Percentiles rank a stretch among this genome's conserved stretches.
phyloP scores from a whole-genome alignment of 1,140 invertebrate genomes.

The Zaprionus vittiger region DNA sequence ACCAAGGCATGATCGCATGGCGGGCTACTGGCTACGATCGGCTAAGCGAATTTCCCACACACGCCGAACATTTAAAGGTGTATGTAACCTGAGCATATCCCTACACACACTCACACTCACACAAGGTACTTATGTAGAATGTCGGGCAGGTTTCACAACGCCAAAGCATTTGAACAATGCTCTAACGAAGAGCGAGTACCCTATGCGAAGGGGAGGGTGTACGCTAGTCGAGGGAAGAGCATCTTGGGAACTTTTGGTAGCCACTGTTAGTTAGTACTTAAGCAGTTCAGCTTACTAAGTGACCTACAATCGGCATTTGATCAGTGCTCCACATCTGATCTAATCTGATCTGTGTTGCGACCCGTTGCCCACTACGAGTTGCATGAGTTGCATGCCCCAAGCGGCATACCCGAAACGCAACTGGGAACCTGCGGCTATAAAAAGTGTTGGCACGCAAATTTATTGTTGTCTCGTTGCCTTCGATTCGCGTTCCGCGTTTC shows the following conservation, averaged over 20 bases:
- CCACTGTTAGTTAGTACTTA: neutral
- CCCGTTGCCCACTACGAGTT: neutral
- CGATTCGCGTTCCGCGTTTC: constrained; percentile 30
- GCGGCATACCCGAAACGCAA: constrained; percentile 39
- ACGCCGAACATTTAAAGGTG: constrained; percentile 51
- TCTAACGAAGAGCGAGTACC: constrained; percentile 28
- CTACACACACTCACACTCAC: constrained; percentile 26
- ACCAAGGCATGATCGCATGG: constrained; percentile 19
- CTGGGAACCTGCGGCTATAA: constrained; percentile 8
- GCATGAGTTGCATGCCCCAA: neutral
- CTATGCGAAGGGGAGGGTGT: neutral
- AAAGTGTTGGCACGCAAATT: constrained; percentile 81
- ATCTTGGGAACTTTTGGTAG: neutral
- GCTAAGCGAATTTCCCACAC: constrained; percentile 71
- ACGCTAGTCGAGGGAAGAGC: neutral
- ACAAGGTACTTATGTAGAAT: constrained; percentile 44
- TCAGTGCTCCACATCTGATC: neutral
- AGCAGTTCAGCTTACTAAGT: neutral
- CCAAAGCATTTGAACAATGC: constrained; percentile 14
- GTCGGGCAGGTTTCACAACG: constrained; percentile 73
- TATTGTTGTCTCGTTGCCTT: constrained; percentile 70
- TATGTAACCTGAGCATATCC: constrained; percentile 29
- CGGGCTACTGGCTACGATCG: constrained; percentile 51
- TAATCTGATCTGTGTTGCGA: neutral
- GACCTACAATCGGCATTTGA: neutral